phyloP scores from a whole-genome alignment of 2,113 vertebrate genomes.

The Gallinago media region DNA sequence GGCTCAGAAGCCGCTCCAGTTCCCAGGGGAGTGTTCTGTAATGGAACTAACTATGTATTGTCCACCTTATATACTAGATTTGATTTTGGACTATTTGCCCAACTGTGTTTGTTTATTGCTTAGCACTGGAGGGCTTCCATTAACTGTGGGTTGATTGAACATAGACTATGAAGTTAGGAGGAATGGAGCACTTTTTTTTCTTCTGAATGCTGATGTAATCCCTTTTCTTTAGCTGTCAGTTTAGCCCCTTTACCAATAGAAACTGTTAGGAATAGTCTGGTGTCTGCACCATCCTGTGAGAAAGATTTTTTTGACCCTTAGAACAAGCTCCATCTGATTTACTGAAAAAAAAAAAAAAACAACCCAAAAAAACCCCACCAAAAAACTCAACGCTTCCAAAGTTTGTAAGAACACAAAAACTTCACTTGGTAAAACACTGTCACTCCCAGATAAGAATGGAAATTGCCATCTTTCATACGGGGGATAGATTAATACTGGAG shows the following conservation, averaged over 20 bases:
- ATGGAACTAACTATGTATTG: constrained; percentile 90
- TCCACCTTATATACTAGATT: constrained; percentile 87
- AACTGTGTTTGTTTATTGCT: constrained; percentile 89
- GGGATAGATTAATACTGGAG: constrained; percentile 55
- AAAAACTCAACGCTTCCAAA: background rate
- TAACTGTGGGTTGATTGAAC: constrained; percentile 82
- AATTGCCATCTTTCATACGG: constrained; percentile 31
- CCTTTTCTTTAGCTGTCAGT: constrained; percentile 72
- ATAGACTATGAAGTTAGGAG: constrained; percentile 67
- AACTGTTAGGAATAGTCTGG: constrained; percentile 60
- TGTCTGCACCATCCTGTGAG: constrained; percentile 1
- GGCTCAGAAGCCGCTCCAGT: constrained; percentile 81
- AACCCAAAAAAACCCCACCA: no score
- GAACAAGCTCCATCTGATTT: constrained; percentile 38
- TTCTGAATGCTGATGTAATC: constrained; percentile 75
- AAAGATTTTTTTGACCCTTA: constrained; percentile 1
- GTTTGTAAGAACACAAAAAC: constrained; percentile 19
- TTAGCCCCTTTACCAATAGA: constrained; percentile 62
- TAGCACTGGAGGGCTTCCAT: constrained; percentile 84
- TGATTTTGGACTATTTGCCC: constrained; percentile 91
- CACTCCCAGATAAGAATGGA: constrained; percentile 6
- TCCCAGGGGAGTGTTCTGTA: constrained; percentile 88
- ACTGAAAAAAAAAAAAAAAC: constrained; percentile 46
- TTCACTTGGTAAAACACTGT: background rate
- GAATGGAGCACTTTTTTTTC: constrained; percentile 63